Evolutionary conservation across 2,113 vertebrate genomes (phyloP).

Genomic region (Nesogale talazaci): DNA sequence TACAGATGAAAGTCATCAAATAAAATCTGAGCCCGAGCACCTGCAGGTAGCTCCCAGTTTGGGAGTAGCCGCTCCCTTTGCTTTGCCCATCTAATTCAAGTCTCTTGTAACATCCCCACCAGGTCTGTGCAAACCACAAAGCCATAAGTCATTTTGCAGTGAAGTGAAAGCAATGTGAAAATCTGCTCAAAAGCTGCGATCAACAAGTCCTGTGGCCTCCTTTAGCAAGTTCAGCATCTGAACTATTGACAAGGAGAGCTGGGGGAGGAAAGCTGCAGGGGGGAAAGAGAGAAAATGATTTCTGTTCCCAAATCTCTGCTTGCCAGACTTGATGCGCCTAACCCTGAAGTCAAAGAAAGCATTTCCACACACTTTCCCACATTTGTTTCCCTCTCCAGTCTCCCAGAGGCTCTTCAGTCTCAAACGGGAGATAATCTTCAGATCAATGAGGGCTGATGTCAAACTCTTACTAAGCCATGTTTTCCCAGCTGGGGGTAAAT

Average conservation of each 20-base stretch:
- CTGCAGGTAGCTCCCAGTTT: not conserved
- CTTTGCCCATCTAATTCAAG: not conserved
- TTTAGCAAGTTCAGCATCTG: constrained; percentile 64
- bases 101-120: not conserved
- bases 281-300: constrained; percentile 71
- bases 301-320: constrained; percentile 77
- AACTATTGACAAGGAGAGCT: constrained; percentile 65
- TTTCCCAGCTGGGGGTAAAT: constrained; percentile 95
- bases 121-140: constrained; percentile 58
- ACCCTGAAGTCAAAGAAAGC: constrained; percentile 85
- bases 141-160: constrained; percentile 49
- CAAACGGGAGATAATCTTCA: constrained; percentile 94
- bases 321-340: constrained; percentile 83
- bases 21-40: not conserved
- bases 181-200: constrained; percentile 42
- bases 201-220: constrained; percentile 59
- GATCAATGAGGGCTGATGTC: constrained; percentile 96
- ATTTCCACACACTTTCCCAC: constrained; percentile 90
- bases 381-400: constrained; percentile 86
- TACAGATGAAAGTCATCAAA: not conserved
- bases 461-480: constrained; percentile 94
- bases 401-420: constrained; percentile 89
- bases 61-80: not conserved
- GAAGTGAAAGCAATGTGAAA: constrained; percentile 56
- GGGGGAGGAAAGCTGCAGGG: not conserved